Base-by-base conservation (phyloP, 1,140 invertebrate species). In the Phymastichus coffea region DNA sequence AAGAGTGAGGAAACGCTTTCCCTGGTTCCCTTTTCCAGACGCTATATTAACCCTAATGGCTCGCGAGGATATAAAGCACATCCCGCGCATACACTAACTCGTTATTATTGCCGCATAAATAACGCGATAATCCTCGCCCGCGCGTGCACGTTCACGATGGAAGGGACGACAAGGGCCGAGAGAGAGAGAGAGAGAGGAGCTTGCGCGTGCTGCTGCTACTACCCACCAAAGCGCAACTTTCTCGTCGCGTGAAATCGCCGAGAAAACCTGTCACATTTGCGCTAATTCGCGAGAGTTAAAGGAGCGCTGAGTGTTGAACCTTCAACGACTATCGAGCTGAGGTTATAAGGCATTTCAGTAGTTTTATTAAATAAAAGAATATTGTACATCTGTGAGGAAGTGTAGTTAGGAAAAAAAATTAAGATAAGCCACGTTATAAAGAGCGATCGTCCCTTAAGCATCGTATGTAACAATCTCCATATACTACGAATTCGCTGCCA, bases 61-160 rank as follows among this genome's bases (percentile, higher is more conserved):
- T 76, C 65, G 71, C 74, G 66, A 73, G 69, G 73, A 76, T 74
- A 78, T 79, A 79, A 79, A 79, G 75, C 75, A 77, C 75, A 79
- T 76, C 75, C 76, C 70, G 74, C 72, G 75, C 75, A 74, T 78
- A 78, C 62, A 74, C 73, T 75, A 76, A 75, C 73, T 78, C 76
- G 75, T 78, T 78, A 80, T 80, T 80, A 80, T 80, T 77, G 70
- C 73, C 71, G 73, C 71, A 78, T 78, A 80, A 80, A 80, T 78
- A 78, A 79, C 75, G 69, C 68, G 77, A 79, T 80, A 78, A 79
- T 79, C 76, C 74, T 63, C 63, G 66, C 72, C 14, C 33, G n/a
- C n/a, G n/a, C n/a, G n/a, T n/a, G n/a, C n/a, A n/a, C n/a, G n/a
- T n/a, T n/a, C n/a, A 69, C 70, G 75, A 77, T 73, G 71, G 71